These are phyloP conservation scores for Minunthozetes semirufus DNA, from an alignment of 2,888 invertebrate species.

Conservation along the genomic window DNA sequence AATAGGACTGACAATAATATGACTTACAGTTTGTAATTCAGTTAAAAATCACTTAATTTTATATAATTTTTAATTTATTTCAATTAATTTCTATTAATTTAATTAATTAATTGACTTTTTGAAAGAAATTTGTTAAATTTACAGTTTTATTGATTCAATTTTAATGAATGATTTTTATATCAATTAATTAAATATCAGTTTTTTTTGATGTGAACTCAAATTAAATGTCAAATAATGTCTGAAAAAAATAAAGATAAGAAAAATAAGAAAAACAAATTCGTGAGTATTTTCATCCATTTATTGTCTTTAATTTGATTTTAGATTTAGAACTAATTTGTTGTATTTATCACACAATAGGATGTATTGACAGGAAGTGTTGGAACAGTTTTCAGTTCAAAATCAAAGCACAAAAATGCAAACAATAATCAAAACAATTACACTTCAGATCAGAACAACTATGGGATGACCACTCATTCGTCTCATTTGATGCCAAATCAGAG, in stretches of 20 bases:
- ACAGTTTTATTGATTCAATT: too few relatives aligned
- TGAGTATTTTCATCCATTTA: background rate
- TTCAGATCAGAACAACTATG: background rate
- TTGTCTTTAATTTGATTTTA: background rate
- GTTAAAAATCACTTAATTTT: too few relatives aligned
- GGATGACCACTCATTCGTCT: background rate
- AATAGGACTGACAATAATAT: too few relatives aligned
- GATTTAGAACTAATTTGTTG: background rate
- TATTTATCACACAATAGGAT: background rate
- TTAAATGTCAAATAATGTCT: too few relatives aligned
- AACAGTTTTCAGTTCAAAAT: constrained; percentile 2
- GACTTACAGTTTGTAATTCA: too few relatives aligned
- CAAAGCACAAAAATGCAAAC: background rate
- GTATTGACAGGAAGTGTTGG: constrained; percentile 1
- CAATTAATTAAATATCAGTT: too few relatives aligned
- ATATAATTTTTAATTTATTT: too few relatives aligned
- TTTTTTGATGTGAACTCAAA: too few relatives aligned
- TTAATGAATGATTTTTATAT: too few relatives aligned
- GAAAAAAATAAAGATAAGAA: constrained; percentile 2
- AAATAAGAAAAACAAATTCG: constrained; percentile 9
- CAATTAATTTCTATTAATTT: too few relatives aligned
- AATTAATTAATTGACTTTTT: too few relatives aligned
- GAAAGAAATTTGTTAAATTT: too few relatives aligned
- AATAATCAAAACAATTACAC: background rate
- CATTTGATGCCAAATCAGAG: background rate